Base-by-base conservation (phyloP, 2,888 invertebrate species). In the Tachina grossa region DNA sequence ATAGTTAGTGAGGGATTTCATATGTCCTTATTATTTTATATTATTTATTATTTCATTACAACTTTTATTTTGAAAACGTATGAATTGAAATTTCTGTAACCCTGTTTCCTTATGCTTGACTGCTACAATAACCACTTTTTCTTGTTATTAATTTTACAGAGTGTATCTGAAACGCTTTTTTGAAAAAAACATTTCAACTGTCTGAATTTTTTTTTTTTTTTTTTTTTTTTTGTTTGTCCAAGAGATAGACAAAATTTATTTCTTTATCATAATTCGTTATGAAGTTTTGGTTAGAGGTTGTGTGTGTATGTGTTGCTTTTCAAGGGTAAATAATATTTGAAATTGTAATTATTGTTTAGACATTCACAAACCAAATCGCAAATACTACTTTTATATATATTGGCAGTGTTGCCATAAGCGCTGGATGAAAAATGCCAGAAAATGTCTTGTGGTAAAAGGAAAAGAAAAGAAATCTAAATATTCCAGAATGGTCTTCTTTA, bases 301-400 rank as follows among this genome's bases (percentile, higher is more conserved):
- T 51, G 51, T 51, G 51, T 16, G 51, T 51, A 10, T 55, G 5
- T 55, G 61, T n/a, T 63, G 16, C 51, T 71, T 85, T 78, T 76
- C 68, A 76, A 76, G 88, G 87, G 87, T 88, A 87, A 85, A 87
- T 86, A 83, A 79, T 87, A 85, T 88, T 88, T 88, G 87, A 87
- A 88, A 88, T 88, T 88, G 84, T 88, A 88, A 88, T 88, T 86
- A 87, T 87, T 83, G 82, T 86, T 87, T 76, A 22, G 71, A 65
- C 63, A 47, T 66, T 75, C 9, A 6, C 11, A 69, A 11, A 14
- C 55, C 53, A 14, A 31, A 13, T 14, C 19, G 14, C 4, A 53
- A 71, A 9, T 39, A 39, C 39, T 49, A 43, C 9, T 55, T 69
- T 43, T 65, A 4, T 61, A 11, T 41, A 4, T n/a, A 22, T 31